A percentile compares a stretch with the other conserved stretches of the same genome.
Evolutionary conservation across 2,888 invertebrate genomes (phyloP).

Genomic region (Xestobium rufovillosum): DNA sequence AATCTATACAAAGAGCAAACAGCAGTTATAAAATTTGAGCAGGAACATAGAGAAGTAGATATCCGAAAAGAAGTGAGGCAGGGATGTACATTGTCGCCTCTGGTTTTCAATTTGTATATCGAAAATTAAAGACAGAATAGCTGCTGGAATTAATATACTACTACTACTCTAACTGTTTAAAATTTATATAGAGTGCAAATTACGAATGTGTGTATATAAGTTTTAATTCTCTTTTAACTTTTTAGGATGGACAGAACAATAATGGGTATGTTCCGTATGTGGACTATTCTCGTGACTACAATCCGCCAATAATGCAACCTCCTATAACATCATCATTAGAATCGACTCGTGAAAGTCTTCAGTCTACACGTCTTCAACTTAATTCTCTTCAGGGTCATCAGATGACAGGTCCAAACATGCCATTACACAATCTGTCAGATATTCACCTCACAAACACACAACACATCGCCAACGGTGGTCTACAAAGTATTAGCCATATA

Average conservation of each 20-base stretch:
- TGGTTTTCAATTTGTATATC: too few species aligned
- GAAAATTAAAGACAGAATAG: too few species aligned
- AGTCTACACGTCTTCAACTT: constrained; percentile 42
- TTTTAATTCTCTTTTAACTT: too few species aligned
- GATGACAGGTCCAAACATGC: constrained; percentile 33
- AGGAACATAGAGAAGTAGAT: too few species aligned
- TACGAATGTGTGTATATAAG: too few species aligned
- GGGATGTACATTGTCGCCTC: too few species aligned
- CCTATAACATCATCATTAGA: constrained; percentile 51
- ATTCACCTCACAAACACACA: constrained; percentile 33
- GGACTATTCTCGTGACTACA: constrained; percentile 83
- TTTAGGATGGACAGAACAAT: constrained; percentile 71
- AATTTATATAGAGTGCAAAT: too few species aligned
- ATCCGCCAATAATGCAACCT: constrained; percentile 63
- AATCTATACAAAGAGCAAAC: too few species aligned
- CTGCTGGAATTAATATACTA: too few species aligned
- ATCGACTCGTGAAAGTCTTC: constrained; percentile 37
- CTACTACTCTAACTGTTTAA: too few species aligned
- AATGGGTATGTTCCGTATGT: constrained; percentile 84
- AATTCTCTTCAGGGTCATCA: constrained; percentile 40
- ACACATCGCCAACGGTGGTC: constrained; percentile 37
- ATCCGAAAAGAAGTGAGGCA: too few species aligned
- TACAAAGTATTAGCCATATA: constrained; percentile 43
- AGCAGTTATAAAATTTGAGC: too few species aligned
- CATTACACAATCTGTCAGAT: constrained; percentile 38